Conservation (phyloP, 2,113 vertebrate species). For the Silurus asotus region DNA sequence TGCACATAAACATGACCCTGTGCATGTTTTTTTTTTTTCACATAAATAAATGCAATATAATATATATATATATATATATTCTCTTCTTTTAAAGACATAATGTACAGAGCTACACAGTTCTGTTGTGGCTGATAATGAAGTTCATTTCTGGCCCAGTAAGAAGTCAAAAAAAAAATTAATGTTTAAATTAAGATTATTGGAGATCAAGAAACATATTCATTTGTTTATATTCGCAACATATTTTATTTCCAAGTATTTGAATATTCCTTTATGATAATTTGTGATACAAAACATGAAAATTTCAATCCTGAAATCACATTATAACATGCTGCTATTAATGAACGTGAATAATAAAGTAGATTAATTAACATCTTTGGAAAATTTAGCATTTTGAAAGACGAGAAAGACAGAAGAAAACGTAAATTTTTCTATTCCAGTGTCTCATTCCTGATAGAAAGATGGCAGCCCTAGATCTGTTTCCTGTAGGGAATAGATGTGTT, state of each 20-base stretch:
- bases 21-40: too few species aligned
- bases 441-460: background rate
- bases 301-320: background rate
- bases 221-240: background rate
- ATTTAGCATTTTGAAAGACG: background rate
- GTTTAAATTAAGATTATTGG: background rate
- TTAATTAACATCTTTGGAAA: background rate
- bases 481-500: slow-evolving; percentile 34
- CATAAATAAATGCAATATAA: too few species aligned
- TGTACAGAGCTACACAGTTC: too few species aligned
- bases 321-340: too few species aligned
- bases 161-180: too few species aligned
- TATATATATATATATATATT: too few species aligned
- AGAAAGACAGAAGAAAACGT: background rate
- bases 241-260: background rate
- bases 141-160: background rate
- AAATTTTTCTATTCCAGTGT: background rate
- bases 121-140: too few species aligned
- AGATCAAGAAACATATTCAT: background rate
- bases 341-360: background rate
- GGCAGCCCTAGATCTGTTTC: background rate
- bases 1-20: too few species aligned
- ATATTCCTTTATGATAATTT: background rate
- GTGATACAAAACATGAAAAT: background rate
- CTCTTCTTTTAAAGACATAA: too few species aligned